Conservation (phyloP, 2,113 vertebrate species). For the Stegostoma tigrinum region DNA sequence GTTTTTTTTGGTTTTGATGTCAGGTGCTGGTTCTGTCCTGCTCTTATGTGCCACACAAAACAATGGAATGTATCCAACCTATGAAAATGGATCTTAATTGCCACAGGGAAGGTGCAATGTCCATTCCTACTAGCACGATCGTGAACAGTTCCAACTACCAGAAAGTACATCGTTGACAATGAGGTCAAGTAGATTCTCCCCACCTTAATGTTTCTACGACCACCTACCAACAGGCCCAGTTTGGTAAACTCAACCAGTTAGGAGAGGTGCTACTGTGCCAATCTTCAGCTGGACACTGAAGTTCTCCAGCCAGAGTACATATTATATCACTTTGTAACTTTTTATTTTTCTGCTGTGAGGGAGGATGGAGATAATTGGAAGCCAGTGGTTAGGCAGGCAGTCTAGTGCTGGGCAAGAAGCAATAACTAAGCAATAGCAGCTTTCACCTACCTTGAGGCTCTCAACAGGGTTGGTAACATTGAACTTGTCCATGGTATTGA, state of each 20-base stretch:
- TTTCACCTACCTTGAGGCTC: constrained; percentile 69
- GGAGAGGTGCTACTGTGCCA: not conserved
- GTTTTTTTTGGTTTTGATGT: too few relatives aligned
- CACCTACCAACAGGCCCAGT: not conserved
- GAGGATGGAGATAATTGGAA: not conserved
- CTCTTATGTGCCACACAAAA: not conserved
- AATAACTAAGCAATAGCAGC: not conserved
- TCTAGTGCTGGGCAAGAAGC: not conserved
- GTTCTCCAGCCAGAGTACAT: not conserved
- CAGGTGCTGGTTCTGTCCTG: too few relatives aligned
- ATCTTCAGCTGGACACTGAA: not conserved
- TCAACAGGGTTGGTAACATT: constrained; percentile 89
- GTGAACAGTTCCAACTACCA: not conserved
- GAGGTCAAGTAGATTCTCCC: not conserved
- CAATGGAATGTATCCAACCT: not conserved
- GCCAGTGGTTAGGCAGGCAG: not conserved
- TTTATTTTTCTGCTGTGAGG: not conserved
- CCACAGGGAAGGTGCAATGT: not conserved
- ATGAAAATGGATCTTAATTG: not conserved
- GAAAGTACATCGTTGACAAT: not conserved
- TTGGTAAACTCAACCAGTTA: not conserved
- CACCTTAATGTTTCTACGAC: not conserved
- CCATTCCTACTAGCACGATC: not conserved
- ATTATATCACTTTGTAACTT: not conserved
- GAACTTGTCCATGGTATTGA: constrained; percentile 96